These are phyloP conservation scores for Pao palembangensis DNA, from an alignment of 2,113 vertebrate species.

Conservation along the genomic window DNA sequence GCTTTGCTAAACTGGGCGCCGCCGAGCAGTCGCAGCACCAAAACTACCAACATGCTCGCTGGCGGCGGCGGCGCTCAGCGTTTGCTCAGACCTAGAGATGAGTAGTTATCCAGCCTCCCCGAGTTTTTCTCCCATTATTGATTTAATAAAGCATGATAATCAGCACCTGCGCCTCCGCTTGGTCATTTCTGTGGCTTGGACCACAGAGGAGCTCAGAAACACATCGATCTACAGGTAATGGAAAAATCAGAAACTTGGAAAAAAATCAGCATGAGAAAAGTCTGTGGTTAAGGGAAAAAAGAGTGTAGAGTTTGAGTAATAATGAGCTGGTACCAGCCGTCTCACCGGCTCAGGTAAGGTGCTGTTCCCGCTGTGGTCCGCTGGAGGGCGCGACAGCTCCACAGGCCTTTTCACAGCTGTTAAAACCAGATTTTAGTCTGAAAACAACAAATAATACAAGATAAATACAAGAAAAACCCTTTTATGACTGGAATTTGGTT, in stretches of 20 bases:
- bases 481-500: too few species aligned
- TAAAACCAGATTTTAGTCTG: too few species aligned
- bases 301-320: too few species aligned
- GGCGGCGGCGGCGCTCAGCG: slow-evolving; percentile 59
- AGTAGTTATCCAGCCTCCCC: slow-evolving; percentile 87
- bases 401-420: too few species aligned
- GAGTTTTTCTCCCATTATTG: slow-evolving; percentile 81
- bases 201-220: neutral
- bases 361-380: too few species aligned
- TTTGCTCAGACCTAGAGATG: slow-evolving; percentile 79
- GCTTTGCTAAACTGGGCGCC: slow-evolving; percentile 72
- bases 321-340: too few species aligned
- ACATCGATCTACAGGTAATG: neutral
- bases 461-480: too few species aligned
- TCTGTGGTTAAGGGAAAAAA: too few species aligned
- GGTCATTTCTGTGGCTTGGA: neutral
- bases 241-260: neutral
- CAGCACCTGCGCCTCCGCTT: slow-evolving; percentile 79
- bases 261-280: neutral
- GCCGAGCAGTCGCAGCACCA: slow-evolving; percentile 69
- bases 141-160: slow-evolving; percentile 98
- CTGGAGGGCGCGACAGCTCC: too few species aligned
- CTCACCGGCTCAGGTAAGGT: too few species aligned
- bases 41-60: slow-evolving; percentile 58
- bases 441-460: too few species aligned